phyloP scores from a whole-genome alignment of 2,113 vertebrate genomes.

The Tiliqua scincoides region DNA sequence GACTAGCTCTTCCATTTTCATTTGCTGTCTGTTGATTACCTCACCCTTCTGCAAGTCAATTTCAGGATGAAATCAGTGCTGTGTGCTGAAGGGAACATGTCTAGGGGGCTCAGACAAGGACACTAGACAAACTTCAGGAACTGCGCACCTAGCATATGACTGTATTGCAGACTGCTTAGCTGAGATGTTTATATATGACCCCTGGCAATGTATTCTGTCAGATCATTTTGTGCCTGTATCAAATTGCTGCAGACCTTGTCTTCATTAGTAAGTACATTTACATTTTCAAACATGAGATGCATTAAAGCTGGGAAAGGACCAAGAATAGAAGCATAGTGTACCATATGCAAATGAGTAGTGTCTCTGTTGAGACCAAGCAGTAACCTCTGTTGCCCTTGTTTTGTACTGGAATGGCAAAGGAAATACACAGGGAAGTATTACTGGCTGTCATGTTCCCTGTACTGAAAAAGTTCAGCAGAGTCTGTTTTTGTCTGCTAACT shows the following conservation, averaged over 20 bases:
- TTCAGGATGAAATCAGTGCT: accelerated
- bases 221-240: slow-evolving; percentile 40
- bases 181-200: slow-evolving; percentile 25
- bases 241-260: background rate
- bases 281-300: accelerated
- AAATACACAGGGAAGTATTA: background rate
- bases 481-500: background rate
- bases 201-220: slow-evolving; percentile 22
- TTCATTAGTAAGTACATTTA: background rate
- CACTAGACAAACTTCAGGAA: slow-evolving; percentile 20
- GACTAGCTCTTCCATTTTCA: background rate
- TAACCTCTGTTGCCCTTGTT: background rate
- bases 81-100: accelerated
- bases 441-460: background rate
- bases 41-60: slow-evolving; percentile 26
- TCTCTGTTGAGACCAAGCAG: background rate
- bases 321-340: background rate
- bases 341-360: background rate
- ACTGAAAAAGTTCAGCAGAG: background rate
- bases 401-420: background rate
- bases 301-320: background rate
- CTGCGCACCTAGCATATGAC: background rate
- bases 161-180: slow-evolving; percentile 5
- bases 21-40: background rate
- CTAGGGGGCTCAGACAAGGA: slow-evolving; percentile 43